phyloP scores from a whole-genome alignment of 2,797 vertebrate species.

The Cetoscarus ocellatus region DNA sequence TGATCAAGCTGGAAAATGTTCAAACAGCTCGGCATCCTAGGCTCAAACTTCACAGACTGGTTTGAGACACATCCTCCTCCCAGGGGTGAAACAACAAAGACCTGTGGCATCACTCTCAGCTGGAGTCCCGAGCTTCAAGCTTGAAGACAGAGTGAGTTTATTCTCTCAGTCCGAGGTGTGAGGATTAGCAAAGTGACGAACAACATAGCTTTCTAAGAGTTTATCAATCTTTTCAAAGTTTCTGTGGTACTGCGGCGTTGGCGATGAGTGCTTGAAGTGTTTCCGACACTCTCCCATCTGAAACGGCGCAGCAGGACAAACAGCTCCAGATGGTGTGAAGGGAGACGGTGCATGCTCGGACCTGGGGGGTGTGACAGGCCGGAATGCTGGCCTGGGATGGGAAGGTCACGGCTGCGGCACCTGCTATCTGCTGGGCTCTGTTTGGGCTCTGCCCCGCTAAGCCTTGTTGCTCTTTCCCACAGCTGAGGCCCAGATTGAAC shows the following conservation, averaged over 20 bases:
- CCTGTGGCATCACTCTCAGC: slow-evolving; percentile 15
- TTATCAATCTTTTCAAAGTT: slow-evolving; percentile 49
- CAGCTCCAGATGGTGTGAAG: slow-evolving; percentile 76
- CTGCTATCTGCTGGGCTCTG: slow-evolving; percentile 75
- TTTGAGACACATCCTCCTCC: slow-evolving; percentile 26
- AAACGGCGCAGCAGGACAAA: slow-evolving; percentile 62
- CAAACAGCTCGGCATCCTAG: background rate
- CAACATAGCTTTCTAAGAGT: slow-evolving; percentile 43
- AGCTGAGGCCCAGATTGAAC: slow-evolving; percentile 66
- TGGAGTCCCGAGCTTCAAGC: too few relatives aligned
- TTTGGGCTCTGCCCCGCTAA: slow-evolving; percentile 54
- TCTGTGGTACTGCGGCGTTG: slow-evolving; percentile 45
- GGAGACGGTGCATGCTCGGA: slow-evolving; percentile 69
- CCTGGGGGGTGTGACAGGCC: slow-evolving; percentile 68
- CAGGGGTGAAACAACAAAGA: slow-evolving; percentile 27
- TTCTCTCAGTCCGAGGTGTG: slow-evolving; percentile 57
- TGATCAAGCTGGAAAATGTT: background rate
- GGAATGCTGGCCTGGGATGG: slow-evolving; percentile 75
- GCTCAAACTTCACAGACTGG: slow-evolving; percentile 11
- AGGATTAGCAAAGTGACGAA: slow-evolving; percentile 65
- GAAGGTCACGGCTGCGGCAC: slow-evolving; percentile 71
- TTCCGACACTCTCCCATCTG: slow-evolving; percentile 60
- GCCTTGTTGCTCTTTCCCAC: slow-evolving; percentile 70
- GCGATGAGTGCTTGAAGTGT: slow-evolving; percentile 65
- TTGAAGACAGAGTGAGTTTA: slow-evolving; percentile 5